Base-by-base conservation (phyloP, 2,113 vertebrate genomes). In the Phyllostomus hastatus region DNA sequence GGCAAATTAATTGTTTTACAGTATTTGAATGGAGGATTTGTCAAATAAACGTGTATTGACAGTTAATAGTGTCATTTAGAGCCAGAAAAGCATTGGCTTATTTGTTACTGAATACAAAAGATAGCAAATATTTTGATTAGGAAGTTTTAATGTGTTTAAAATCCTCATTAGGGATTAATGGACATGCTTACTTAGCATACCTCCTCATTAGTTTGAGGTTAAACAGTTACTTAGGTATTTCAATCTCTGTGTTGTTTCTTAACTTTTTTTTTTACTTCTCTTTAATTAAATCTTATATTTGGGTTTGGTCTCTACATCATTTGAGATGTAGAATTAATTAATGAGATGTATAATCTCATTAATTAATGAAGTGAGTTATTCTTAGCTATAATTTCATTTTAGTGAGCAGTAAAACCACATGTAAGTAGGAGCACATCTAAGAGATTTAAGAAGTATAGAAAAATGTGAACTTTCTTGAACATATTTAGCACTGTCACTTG, bases 141-240 rank as follows among this genome's bases (percentile, higher is more conserved):
- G 97, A 99, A 98, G 98, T 98, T 99, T 98, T 98, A 98, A 98
- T 99, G 98, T 98, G 98, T 98, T 99, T 98, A 98, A 98, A 98
- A 98, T 98, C 98, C 98, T 98, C 98, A 98, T 99, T 98, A 99
- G 97, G 98, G 98, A 98, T 98, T 98, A 98, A 98, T 99, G 98
- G 98, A 98, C 98, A 98, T 98, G 98, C 98, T 98, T 98, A 97
- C 98, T 98, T 98, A 98, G 97, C 98, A 98, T 97, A 98, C 97
- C 20, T 97, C 97, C 98, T 99, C 98, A 98, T 99, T 99, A 99
- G 98, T 98, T 98, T 99, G 98, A 98, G 96, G 97, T 98, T 98
- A 98, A 98, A 98, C 98, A 98, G 98, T 98, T 98, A 98, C 97
- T 98, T 98, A 98, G 98, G 96, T 98, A 97, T 98, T 98, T 98